Evolutionary conservation across 92 coral and sea anemone species (phyloP), one percentile per base, ranked within the genome.

Genomic region (Muricea muricata): DNA sequence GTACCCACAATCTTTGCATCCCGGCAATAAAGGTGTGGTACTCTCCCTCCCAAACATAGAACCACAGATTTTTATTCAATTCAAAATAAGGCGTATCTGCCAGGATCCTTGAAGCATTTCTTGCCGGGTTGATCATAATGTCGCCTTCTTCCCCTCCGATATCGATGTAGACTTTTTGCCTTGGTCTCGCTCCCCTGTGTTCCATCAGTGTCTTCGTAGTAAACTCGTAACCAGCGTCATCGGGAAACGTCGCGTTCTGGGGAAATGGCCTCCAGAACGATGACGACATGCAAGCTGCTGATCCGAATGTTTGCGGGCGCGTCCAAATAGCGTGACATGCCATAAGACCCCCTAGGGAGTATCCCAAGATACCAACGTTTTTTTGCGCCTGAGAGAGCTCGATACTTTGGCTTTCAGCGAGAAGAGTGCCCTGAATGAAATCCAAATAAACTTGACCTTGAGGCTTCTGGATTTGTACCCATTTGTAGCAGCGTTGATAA

Each of bases 211-310:
- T 87, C 21, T 24, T 33, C 15, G 57, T 81, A 1, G 75, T 39
- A 69, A 80, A 87, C 39, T 87, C 90, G 42, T 78, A 69, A 31
- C 37, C 15, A 24, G 73, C 78, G 37, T 87, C 90, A 73, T 87
- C 87, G 70, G 90, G 90, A 57, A 56, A 87, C 30, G 34, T 80
- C 18, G 70, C 73, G 69, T 87, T 81, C 61, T 46, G 60, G 26
- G 90, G 90, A 31, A 87, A 73, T 2, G 90, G 90, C 90, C 90
- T 81, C 90, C 90, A 87, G 47, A 87, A 60, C 81, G 90, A 81
- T 30, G 90, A 87, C 42, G 90, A 87, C 83, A 87, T 73, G 55
- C 90, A 87, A 15, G 90, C 90, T 78, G 90, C 90, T 87, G 90
- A 81, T 42, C 90, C 90, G 37, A 87, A 87, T 28, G 80, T 74